Conservation (phyloP, 2,113 vertebrate species). For the Pyrgilauda ruficollis region DNA sequence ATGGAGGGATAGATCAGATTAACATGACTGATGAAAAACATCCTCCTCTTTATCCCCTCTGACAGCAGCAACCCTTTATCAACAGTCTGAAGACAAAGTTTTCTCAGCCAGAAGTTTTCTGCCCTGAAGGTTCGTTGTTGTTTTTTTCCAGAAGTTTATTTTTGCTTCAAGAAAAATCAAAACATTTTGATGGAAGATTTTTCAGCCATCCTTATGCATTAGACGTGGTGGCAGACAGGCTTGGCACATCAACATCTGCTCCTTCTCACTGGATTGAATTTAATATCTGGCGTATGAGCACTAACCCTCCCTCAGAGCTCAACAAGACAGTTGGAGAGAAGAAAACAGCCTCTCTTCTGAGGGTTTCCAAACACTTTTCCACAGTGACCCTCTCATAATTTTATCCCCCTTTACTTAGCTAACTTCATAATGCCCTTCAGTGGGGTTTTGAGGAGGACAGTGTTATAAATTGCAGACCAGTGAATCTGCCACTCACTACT, state of each 20-base stretch:
- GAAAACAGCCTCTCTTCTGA: background rate
- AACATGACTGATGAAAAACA: slow-evolving; percentile 38
- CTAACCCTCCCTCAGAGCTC: background rate
- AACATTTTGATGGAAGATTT: slow-evolving; percentile 39
- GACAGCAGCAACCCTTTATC: slow-evolving; percentile 37
- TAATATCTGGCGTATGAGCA: background rate
- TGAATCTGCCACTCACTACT: slow-evolving; percentile 20
- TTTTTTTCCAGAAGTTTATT: background rate
- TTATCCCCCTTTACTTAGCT: background rate
- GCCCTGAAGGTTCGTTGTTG: background rate
- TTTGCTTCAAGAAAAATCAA: slow-evolving; percentile 10
- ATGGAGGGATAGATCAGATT: slow-evolving; percentile 37
- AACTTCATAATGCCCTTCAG: background rate
- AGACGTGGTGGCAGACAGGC: background rate
- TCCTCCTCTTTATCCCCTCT: slow-evolving; percentile 14
- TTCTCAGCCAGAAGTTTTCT: slow-evolving; percentile 31
- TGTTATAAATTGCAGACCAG: background rate
- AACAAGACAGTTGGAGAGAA: background rate
- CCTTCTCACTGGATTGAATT: slow-evolving; percentile 23
- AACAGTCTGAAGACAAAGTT: slow-evolving; percentile 32
- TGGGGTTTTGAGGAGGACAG: background rate
- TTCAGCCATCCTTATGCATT: slow-evolving; percentile 17
- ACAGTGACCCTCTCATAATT: background rate
- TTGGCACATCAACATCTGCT: slow-evolving; percentile 25
- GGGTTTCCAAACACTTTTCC: background rate